Conservation (phyloP, 2,797 vertebrate species). For the Poecilia picta region DNA sequence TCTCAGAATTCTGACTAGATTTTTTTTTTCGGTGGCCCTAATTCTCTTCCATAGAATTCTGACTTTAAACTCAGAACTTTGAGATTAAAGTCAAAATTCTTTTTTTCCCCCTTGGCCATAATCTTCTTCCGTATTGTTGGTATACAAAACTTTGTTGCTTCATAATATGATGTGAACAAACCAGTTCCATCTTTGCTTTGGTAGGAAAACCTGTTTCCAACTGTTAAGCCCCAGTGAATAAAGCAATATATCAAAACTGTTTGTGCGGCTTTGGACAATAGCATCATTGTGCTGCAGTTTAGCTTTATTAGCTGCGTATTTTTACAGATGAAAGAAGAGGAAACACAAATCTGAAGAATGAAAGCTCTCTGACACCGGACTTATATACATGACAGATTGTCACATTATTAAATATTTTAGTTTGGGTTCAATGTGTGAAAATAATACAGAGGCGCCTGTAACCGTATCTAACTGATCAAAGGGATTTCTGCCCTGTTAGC, state of each 20-base stretch:
- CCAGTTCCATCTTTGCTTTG: background rate
- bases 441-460: background rate
- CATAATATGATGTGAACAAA: background rate
- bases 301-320: slow-evolving; percentile 5
- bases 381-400: background rate
- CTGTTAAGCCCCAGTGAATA: background rate
- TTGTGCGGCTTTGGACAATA: slow-evolving; percentile 15
- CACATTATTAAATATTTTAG: background rate
- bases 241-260: background rate
- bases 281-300: slow-evolving; percentile 4
- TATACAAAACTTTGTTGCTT: background rate
- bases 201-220: background rate
- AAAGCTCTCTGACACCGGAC: slow-evolving; percentile 6
- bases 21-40: too few relatives aligned
- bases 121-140: too few relatives aligned
- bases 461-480: background rate
- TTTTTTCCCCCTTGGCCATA: too few relatives aligned
- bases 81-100: too few relatives aligned
- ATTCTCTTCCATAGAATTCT: too few relatives aligned
- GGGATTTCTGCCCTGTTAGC: background rate
- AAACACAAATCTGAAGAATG: slow-evolving; percentile 18
- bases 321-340: slow-evolving; percentile 35
- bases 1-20: too few relatives aligned
- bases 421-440: background rate
- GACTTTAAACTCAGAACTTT: too few relatives aligned